A percentile compares a stretch with the other conserved stretches of the same genome.
Evolutionary conservation across 2,797 vertebrate genomes (phyloP).

Genomic region (Huso huso): DNA sequence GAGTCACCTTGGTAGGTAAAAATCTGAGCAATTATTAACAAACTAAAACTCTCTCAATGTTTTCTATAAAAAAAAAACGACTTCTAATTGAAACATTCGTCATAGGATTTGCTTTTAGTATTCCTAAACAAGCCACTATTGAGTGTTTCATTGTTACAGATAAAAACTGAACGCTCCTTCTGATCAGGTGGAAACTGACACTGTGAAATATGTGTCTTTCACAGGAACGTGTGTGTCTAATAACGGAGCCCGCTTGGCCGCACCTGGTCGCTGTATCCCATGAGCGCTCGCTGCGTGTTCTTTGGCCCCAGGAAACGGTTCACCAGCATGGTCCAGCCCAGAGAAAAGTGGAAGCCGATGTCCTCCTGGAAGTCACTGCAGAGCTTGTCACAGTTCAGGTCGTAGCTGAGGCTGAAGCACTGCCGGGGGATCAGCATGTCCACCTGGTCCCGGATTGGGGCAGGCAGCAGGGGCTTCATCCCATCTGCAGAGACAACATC

Average conservation of each 20-base stretch:
- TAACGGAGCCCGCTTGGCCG: not conserved
- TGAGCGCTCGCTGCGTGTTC: conserved; percentile 79
- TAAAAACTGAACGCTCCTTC: no score
- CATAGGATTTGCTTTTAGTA: no score
- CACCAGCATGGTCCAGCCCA: conserved; percentile 96
- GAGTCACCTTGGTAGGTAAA: no score
- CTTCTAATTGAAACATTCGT: no score
- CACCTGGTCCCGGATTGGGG: conserved; percentile 65
- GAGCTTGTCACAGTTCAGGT: conserved; percentile 93
- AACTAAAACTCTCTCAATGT: no score
- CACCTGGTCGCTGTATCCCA: conserved; percentile 91
- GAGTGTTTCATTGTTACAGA: no score
- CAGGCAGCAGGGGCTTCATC: conserved; percentile 82
- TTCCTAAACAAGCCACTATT: no score
- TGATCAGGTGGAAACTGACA: no score
- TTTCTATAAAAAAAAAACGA: no score
- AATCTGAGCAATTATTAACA: no score
- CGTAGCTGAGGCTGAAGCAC: conserved; percentile 87
- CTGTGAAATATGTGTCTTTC: not conserved
- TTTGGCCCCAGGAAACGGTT: conserved; percentile 92
- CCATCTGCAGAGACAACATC: conserved; percentile 58
- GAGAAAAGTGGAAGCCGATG: conserved; percentile 90
- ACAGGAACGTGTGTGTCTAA: no score
- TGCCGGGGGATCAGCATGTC: conserved; percentile 78
- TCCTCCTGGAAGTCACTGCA: conserved; percentile 96